Conservation (phyloP, 2,113 vertebrate genomes). For the Pseudorectes ferrugineus region DNA sequence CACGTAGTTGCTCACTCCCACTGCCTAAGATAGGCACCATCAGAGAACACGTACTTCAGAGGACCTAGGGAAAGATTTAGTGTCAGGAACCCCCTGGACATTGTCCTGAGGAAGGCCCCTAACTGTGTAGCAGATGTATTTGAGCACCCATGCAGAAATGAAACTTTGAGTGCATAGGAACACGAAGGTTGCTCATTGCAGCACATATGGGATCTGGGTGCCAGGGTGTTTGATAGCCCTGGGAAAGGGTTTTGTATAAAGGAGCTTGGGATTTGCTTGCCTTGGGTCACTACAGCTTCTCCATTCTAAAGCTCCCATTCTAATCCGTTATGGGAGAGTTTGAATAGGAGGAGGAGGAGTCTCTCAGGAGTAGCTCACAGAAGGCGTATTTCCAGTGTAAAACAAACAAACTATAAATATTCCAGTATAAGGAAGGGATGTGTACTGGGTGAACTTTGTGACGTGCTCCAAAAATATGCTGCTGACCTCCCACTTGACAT, state of each 20-base stretch:
- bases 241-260: background rate
- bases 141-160: background rate
- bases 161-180: background rate
- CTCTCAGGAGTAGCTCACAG: background rate
- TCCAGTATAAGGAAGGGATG: constrained; percentile 17
- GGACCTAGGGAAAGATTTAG: background rate
- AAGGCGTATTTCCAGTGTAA: constrained; percentile 16
- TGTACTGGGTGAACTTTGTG: background rate
- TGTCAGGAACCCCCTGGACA: background rate
- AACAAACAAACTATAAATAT: constrained; percentile 40
- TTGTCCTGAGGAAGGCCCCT: background rate
- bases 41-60: background rate
- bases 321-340: background rate
- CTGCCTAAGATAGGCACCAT: background rate
- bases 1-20: background rate
- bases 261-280: background rate
- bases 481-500: constrained; percentile 42
- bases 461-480: constrained; percentile 38
- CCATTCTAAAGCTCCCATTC: background rate
- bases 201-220: accelerated
- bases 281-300: background rate
- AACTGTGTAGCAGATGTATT: background rate
- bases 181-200: background rate
- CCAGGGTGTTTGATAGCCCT: background rate
- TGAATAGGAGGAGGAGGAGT: background rate